Conservation (phyloP, 1,140 invertebrate genomes). For the Microplitis demolitor region DNA sequence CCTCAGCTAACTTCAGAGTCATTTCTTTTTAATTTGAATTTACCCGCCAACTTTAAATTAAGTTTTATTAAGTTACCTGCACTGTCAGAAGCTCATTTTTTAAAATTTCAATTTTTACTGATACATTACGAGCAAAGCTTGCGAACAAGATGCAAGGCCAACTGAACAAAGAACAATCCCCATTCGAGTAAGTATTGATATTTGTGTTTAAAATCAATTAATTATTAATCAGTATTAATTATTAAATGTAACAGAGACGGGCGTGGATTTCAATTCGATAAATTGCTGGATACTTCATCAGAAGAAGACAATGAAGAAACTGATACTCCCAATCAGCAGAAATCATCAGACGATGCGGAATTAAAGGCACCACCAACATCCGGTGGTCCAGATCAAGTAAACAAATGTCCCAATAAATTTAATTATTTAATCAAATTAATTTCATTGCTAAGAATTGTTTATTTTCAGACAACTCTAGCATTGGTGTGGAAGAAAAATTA, state of each 20-base stretch:
- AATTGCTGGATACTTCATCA: background rate
- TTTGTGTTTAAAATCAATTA: background rate
- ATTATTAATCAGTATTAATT: background rate
- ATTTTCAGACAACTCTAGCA: constrained; percentile 24
- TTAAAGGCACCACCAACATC: background rate
- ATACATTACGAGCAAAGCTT: too few species aligned
- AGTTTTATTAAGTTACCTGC: too few species aligned
- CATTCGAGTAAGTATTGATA: too few species aligned
- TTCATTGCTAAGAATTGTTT: background rate
- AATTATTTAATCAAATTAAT: too few species aligned
- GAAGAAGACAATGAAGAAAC: background rate
- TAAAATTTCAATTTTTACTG: too few species aligned
- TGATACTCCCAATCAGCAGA: background rate
- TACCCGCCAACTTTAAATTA: too few species aligned
- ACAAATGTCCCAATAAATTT: too few species aligned
- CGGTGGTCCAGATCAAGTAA: background rate
- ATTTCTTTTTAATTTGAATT: too few species aligned
- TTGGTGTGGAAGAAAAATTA: constrained; percentile 54
- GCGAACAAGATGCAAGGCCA: too few species aligned
- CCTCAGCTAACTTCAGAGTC: too few species aligned
- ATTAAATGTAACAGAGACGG: background rate
- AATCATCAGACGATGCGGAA: background rate
- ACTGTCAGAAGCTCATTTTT: too few species aligned
- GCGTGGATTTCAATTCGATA: background rate
- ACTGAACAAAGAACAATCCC: too few species aligned